These are phyloP conservation scores for Potamarius usumacintae DNA, from an alignment of 2,113 vertebrate genomes.

Conservation along the genomic window DNA sequence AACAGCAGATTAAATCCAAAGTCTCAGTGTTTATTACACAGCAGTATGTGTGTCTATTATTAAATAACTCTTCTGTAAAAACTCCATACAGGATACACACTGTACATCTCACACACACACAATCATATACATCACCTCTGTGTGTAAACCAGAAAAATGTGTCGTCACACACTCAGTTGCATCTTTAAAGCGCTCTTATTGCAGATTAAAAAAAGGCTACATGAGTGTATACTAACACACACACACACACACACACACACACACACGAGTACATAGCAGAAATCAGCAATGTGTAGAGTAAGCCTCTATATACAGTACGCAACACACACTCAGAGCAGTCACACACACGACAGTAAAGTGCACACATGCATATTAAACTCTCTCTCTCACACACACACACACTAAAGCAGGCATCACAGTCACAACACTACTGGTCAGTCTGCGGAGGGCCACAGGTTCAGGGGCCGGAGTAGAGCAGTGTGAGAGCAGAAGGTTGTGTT, in stretches of 20 bases:
- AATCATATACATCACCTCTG: neutral
- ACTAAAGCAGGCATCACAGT: neutral
- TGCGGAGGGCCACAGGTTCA: neutral
- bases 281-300: conserved; percentile 9
- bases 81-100: conserved; percentile 10
- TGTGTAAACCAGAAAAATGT: neutral
- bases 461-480: neutral
- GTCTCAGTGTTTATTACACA: neutral
- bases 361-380: conserved; percentile 19
- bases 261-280: conserved; percentile 3
- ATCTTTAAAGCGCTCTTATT: neutral
- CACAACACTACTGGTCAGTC: neutral
- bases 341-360: conserved; percentile 11
- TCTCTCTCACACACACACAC: neutral
- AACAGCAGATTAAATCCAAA: neutral
- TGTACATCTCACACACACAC: neutral
- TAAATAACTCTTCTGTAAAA: conserved; percentile 23
- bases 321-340: neutral
- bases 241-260: neutral
- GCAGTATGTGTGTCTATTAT: neutral
- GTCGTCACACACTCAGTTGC: neutral
- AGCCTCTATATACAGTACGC: neutral
- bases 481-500: neutral
- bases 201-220: conserved; percentile 24
- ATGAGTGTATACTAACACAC: conserved; percentile 7